Base-by-base conservation (phyloP, 1,140 invertebrate species). In the Polypedilum vanderplanki region DNA sequence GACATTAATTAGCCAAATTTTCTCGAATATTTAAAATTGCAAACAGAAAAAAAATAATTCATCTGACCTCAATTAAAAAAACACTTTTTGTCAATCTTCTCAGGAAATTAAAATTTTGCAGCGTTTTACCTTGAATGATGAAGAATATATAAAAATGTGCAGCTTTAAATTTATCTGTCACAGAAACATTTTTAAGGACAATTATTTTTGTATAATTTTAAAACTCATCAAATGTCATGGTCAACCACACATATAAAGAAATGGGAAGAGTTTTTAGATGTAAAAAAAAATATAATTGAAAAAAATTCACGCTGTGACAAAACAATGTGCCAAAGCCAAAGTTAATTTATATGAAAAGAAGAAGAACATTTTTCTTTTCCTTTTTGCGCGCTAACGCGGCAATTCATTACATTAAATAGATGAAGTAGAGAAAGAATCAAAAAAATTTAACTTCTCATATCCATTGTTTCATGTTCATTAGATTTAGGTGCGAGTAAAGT, bases 321-420 rank as follows among this genome's bases (percentile, higher is more conserved):
- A 57, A 57, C 46, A 57, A 57, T 57, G 46, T 12, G 12, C n/a
- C n/a, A 57, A 57, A 57, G 12, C n/a, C n/a, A 57, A 57, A 57
- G 46, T 57, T 57, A 57, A 57, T 57, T 57, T 57, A 57, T 57
- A 33, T 57, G 46, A 57, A 57, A n/a, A 57, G n/a, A 57, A 57
- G 46, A 57, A 57, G 12, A 33, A 33, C 46, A n/a, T 9, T 15
- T 46, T 15, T 57, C 10, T 57, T 57, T 57, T 57, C 7, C 46
- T 57, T 57, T 57, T n/a, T 57, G 46, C 46, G 24, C 24, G 24
- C 24, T n/a, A 57, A 15, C 46, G 12, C 46, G 46, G 46, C 46
- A 57, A 57, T 57, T n/a, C n/a, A 57, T 57, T 57, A n/a, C 46
- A 57, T 57, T 57, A 57, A 57, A 57, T 57, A 57, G 46, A 57